Evolutionary conservation across 2,797 vertebrate species (phyloP), one percentile per base, ranked within the genome.

Genomic region (Acomys russatus): DNA sequence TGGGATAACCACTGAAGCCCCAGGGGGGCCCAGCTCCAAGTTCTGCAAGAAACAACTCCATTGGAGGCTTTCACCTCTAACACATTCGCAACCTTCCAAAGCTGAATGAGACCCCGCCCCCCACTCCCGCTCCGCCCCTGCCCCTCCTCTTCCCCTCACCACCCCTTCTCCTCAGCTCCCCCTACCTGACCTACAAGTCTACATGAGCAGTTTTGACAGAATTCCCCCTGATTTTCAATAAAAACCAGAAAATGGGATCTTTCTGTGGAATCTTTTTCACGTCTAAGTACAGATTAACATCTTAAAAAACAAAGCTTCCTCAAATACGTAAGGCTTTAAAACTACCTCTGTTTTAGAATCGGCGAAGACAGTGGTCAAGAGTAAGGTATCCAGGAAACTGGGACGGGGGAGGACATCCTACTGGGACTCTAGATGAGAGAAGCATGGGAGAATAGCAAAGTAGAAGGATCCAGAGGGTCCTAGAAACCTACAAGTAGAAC

Each of bases 171-270:
- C 35, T 49, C 70, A n/a, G 22, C 38, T 64, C 74, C 22, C 73
- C 64, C 56, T 25, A 35, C 23, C 30, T 76, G 68, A 59, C 86
- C 54, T 63, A 59, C 6, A 86, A 59, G 14, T 51, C 59, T 51
- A 23, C 3, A 76, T 35, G 9, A 3, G 30, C 51, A 74, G 51
- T 83, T 86, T 77, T 73, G 28, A 35, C 38, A 94, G 77, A 85
- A 54, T 56, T 91, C 78, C 25, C 25, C 61, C 20, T 0, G 66
- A 9, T 83, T 93, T 96, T 71, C 66, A 88, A 92, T 22, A 90
- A 71, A 91, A 94, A 91, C 17, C 44, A 3, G 20, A 83, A 95
- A 94, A 78, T 6, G 82, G 20, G 35, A 71, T 64, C 92, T 95
- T 86, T 77, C 77, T n/a, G 22, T 88, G 12, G 94, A 68, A 73